Base-by-base conservation (phyloP, 2,113 vertebrate species). In the Andinoacara biseriatus region DNA sequence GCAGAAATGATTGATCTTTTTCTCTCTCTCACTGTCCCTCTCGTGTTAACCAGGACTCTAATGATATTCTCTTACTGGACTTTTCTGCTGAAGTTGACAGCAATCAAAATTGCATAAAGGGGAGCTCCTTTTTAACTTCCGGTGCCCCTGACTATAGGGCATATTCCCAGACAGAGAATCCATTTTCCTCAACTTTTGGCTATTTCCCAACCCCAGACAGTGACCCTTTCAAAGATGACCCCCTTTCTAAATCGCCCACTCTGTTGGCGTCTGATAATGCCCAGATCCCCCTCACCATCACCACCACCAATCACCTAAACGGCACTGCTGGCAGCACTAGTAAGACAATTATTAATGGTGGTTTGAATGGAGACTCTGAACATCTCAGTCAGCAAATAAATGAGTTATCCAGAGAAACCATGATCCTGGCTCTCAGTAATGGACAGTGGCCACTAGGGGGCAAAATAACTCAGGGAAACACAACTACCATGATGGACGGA, bases 61-160 rank as follows among this genome's bases (percentile, higher is more conserved):
- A 97, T 96, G 97, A 97, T 92, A 95, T 97, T 95, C 96, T 97
- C 85, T 97, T 99, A 97, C 96, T 99, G 97, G 98, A 98, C 94
- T 95, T 99, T 95, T 96, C 97, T 90, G 95, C 96, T 96, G 97
- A 97, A 96, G 96, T 98, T 95, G 97, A 97, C 95, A 95, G 94
- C 95, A 97, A 97, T 96, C 97, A 97, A 92, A 96, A 97, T 93
- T 96, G 95, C 96, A 92, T 96, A 95, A 97, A 96, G 96, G 96
- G 95, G 93, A 95, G 95, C 91, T 94, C 96, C 86, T 96, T 97
- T 95, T 93, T 94, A 93, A 92, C 95, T 89, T 93, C 95, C 82
- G 94, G 89, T 89, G 94, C 93, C 88, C 84, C 91, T 69, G 93
- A 96, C 92, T 95, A 91, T 85, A 94, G 94, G 94, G 93, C 93